A percentile compares a stretch with the other conserved stretches of the same genome.
Evolutionary conservation across 2,888 invertebrate genomes (phyloP).

Genomic region (Lepidocyrtoides sp.): DNA sequence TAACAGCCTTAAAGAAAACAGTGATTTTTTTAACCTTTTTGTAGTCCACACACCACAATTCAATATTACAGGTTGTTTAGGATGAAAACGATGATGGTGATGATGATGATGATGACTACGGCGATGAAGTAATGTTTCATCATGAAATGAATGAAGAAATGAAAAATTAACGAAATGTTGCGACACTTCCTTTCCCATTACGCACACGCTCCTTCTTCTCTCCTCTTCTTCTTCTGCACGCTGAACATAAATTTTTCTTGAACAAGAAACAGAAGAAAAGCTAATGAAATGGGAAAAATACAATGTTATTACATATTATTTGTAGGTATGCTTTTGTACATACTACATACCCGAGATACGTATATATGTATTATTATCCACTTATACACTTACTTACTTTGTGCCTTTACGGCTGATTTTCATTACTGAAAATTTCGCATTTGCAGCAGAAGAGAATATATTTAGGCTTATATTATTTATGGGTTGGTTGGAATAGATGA

Average conservation of each 20-base stretch:
- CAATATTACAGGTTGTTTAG: constrained; percentile 3
- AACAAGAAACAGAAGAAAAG: constrained; percentile 7
- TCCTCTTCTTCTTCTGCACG: not conserved
- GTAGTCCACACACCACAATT: not conserved
- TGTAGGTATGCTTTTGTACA: too few species aligned
- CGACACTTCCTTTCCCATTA: constrained; percentile 81
- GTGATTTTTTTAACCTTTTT: not conserved
- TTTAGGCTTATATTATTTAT: not conserved
- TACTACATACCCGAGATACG: too few species aligned
- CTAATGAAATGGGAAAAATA: not conserved
- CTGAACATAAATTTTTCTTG: not conserved
- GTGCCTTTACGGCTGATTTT: too few species aligned
- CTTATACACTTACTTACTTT: not conserved
- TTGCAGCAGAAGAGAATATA: not conserved
- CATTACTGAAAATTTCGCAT: not conserved
- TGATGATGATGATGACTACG: constrained; percentile 19
- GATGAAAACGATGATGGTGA: not conserved
- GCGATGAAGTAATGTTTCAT: constrained; percentile 71
- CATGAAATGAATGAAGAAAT: constrained; percentile 78
- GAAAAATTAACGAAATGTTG: constrained; percentile 80
- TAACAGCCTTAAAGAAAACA: constrained; percentile 6
- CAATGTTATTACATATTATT: not conserved
- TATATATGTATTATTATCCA: not conserved
- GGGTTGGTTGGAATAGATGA: not conserved
- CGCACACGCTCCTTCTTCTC: constrained; percentile 40